Base-by-base conservation (phyloP, 2,888 invertebrate genomes). In the Taenaris catops region DNA sequence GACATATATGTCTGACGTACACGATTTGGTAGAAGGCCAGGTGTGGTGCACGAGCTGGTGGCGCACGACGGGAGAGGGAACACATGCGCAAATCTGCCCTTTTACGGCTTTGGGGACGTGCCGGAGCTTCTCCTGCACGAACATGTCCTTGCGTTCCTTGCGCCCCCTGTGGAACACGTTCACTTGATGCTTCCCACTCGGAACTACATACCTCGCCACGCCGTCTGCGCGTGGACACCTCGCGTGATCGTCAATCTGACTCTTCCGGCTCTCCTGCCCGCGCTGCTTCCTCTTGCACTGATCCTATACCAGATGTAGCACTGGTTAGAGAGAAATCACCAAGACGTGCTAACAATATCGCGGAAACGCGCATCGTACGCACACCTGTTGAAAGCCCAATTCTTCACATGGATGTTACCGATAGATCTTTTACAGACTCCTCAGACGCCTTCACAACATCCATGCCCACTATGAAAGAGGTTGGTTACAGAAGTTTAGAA, bases 11-110 rank as follows among this genome's bases (percentile, higher is more conserved):
- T n/a, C n/a, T n/a, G n/a, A n/a, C n/a, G n/a, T n/a, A n/a, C n/a
- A n/a, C n/a, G n/a, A n/a, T n/a, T n/a, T n/a, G n/a, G n/a, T n/a
- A n/a, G n/a, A n/a, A n/a, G 55, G 18, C 47, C 48, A 38, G 56
- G 57, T 49, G 48, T 43, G 42, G 60, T 50, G 31, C 60, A 52
- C 37, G 46, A 52, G 19, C 58, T 55, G 35, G 34, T 26, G 42
- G 45, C 19, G 44, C 48, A 42, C 65, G 65, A 4, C 61, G 68
- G 20, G 78, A 72, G 46, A 69, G 74, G 44, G 76, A 75, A 53
- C 61, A 70, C 25, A 73, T 78, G 73, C 71, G 81, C 43, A 62
- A 63, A 47, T 76, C 80, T 1, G 75, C 80, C 28, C 65, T 83
- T 39, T 55, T 83, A 53, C 69, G 83, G 18, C 55, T 78, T 53